Conservation (phyloP, 2,888 invertebrate genomes). For the Gryllus longicercus region DNA sequence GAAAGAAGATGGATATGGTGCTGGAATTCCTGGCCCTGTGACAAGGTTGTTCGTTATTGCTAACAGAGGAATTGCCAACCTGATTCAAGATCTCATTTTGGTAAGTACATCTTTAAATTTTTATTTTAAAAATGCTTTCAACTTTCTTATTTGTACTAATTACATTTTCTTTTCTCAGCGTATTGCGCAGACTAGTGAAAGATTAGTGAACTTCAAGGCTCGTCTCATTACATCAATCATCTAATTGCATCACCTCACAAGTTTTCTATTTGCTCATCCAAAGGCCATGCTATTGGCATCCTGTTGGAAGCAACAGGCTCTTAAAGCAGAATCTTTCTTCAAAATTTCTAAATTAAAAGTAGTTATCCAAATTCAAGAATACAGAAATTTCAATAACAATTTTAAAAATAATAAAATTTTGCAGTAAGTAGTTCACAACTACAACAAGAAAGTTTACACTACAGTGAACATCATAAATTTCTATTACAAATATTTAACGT, state of each 20-base stretch:
- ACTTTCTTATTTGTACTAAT: background rate
- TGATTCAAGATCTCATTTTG: slow-evolving; percentile 82
- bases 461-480: too few relatives aligned
- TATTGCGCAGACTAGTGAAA: slow-evolving; percentile 83
- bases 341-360: too few relatives aligned
- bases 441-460: too few relatives aligned
- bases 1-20: slow-evolving; percentile 65
- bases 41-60: slow-evolving; percentile 83
- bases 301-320: too few relatives aligned
- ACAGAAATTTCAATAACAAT: too few relatives aligned
- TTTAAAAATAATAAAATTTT: too few relatives aligned
- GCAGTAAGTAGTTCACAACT: too few relatives aligned
- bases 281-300: too few relatives aligned
- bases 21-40: slow-evolving; percentile 83
- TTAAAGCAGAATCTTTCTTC: too few relatives aligned
- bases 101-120: slow-evolving; percentile 52
- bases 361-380: too few relatives aligned
- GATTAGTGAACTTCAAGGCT: slow-evolving; percentile 90
- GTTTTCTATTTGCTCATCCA: too few relatives aligned
- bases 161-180: slow-evolving; percentile 52
- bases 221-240: slow-evolving; percentile 86
- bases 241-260: slow-evolving; percentile 50
- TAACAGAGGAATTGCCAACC: slow-evolving; percentile 81
- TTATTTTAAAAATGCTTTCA: background rate
- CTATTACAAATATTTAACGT: too few relatives aligned